Conservation (phyloP, 2,113 vertebrate genomes). For the Polypterus bichir region DNA sequence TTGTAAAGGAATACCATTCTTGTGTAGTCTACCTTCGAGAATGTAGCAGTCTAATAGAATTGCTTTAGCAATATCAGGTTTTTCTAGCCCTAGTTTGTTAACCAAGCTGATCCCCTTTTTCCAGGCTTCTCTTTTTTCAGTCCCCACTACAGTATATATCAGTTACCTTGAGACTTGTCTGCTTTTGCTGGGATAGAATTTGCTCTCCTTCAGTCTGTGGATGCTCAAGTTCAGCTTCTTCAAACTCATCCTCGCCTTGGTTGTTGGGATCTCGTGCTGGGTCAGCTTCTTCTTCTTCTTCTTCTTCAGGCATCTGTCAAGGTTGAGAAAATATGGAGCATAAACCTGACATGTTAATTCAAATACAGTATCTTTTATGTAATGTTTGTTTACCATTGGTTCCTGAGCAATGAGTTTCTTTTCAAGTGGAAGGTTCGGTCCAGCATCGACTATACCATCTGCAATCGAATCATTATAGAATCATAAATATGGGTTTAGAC, state of each 20-base stretch:
- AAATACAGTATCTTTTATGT: neutral
- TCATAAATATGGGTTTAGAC: no score
- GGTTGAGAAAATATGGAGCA: no score
- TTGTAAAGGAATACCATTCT: no score
- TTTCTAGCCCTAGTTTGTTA: no score
- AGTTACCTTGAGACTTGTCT: constrained; percentile 26
- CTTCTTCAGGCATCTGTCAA: constrained; percentile 27
- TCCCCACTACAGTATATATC: neutral
- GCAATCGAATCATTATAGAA: neutral
- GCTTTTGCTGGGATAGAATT: neutral
- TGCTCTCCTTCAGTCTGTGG: constrained; percentile 38
- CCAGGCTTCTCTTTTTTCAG: neutral
- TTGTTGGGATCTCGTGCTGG: constrained; percentile 42
- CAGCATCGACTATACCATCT: constrained; percentile 40
- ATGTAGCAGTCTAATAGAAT: no score
- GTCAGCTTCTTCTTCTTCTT: constrained; percentile 30
- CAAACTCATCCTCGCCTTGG: constrained; percentile 51
- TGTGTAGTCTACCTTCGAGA: no score
- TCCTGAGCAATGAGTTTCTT: constrained; percentile 18
- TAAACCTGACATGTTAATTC: no score
- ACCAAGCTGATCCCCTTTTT: no score
- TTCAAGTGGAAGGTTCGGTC: constrained; percentile 11
- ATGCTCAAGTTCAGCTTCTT: constrained; percentile 46
- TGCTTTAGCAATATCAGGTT: no score
- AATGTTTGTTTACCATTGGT: constrained; percentile 21